Percentiles rank a stretch among this genome's conserved stretches.
phyloP scores from a whole-genome alignment of 2,113 vertebrate genomes.

The Cromileptes altivelis region DNA sequence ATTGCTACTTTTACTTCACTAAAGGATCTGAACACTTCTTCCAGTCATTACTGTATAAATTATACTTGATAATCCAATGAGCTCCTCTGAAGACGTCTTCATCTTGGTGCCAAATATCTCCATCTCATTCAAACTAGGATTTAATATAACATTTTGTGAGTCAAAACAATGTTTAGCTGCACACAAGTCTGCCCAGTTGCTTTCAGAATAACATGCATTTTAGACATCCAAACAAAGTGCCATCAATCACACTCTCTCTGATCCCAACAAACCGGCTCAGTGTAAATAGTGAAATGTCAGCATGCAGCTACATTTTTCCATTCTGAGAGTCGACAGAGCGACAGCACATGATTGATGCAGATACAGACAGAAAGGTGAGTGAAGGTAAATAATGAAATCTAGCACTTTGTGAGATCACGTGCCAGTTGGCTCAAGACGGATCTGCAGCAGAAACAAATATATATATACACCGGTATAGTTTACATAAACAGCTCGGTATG shows the following conservation, averaged over 20 bases:
- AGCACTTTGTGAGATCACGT: neutral
- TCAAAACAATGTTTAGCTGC: neutral
- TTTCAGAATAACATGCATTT: neutral
- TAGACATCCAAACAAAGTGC: neutral
- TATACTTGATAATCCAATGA: neutral
- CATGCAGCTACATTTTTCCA: neutral
- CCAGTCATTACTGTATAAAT: too few species aligned
- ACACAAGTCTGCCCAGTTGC: neutral
- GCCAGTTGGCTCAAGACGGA: conserved; percentile 16
- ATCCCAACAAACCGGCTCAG: neutral
- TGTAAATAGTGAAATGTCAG: neutral
- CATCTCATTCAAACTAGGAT: neutral
- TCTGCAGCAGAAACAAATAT: conserved; percentile 3
- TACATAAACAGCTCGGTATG: neutral
- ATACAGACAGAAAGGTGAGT: conserved; percentile 9
- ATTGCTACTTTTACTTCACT: too few species aligned
- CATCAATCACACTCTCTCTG: neutral
- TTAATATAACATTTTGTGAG: neutral
- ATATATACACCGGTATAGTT: neutral
- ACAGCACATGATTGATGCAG: neutral
- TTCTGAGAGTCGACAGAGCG: neutral
- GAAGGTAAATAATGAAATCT: conserved; percentile 15
- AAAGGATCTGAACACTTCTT: neutral
- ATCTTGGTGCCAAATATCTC: neutral
- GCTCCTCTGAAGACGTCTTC: neutral